Conservation (phyloP, 1,140 invertebrate species). For the Dryas iulia region DNA sequence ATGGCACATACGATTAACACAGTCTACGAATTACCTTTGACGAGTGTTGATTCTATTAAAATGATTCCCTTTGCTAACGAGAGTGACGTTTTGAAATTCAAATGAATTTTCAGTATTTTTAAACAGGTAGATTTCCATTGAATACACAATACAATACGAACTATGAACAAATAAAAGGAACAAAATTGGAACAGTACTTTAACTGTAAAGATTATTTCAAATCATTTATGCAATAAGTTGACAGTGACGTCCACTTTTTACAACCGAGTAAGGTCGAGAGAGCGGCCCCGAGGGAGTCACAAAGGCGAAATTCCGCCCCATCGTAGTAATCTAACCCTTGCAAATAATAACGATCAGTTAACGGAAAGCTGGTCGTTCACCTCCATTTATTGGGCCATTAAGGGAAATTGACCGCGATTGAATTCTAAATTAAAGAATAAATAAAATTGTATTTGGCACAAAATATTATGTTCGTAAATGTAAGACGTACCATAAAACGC, state of each 20-base stretch:
- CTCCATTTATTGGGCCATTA: conserved; percentile 21
- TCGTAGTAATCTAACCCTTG: conserved; percentile 12
- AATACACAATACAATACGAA: neutral
- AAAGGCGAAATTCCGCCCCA: conserved; percentile 9
- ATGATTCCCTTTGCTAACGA: neutral
- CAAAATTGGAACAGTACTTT: neutral
- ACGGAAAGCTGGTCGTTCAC: conserved; percentile 15
- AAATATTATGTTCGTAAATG: neutral
- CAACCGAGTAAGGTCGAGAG: neutral
- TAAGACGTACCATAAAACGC: neutral
- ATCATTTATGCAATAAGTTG: neutral
- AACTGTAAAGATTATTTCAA: neutral
- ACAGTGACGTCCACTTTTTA: neutral
- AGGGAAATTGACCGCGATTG: conserved; percentile 11
- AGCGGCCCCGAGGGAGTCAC: conserved; percentile 8
- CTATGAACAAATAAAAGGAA: neutral
- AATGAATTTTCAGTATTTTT: neutral
- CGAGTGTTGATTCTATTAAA: neutral
- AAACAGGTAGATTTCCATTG: neutral
- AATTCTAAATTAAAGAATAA: conserved; percentile 11
- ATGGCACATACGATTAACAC: neutral
- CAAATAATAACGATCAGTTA: conserved; percentile 20
- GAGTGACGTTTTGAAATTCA: neutral
- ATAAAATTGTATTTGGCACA: neutral
- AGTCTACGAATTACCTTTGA: neutral